Evolutionary conservation across 2,797 vertebrate genomes (phyloP).

Genomic region (Halcyon badia): DNA sequence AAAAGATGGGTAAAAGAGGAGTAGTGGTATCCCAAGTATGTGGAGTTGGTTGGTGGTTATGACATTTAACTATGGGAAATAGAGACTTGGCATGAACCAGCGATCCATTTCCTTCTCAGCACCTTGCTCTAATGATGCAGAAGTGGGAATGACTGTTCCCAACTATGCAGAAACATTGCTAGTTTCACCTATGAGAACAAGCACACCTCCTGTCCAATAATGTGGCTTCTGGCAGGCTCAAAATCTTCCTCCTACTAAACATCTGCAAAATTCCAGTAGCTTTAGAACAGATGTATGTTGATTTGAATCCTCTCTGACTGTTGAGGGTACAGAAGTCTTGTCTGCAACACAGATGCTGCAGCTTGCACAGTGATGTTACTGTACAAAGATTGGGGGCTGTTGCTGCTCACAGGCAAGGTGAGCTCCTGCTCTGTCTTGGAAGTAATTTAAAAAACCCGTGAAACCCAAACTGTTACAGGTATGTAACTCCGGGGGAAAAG

Average conservation of each 20-base stretch:
- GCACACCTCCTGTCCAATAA: background rate
- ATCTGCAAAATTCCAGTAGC: background rate
- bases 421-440: background rate
- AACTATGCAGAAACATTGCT: background rate
- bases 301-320: background rate
- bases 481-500: background rate
- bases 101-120: background rate
- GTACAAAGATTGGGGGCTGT: background rate
- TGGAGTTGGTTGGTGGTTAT: background rate
- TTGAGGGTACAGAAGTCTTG: background rate
- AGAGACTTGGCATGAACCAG: background rate
- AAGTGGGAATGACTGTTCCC: background rate
- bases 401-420: background rate
- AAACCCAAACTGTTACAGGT: background rate
- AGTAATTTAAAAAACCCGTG: background rate
- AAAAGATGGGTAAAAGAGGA: background rate
- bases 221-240: background rate
- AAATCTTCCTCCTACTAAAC: background rate
- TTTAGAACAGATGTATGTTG: rapidly evolving
- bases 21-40: background rate
- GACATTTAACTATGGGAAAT: background rate
- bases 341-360: background rate
- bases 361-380: background rate
- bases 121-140: background rate
- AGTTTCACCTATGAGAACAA: background rate